Evolutionary conservation across 1,140 invertebrate genomes (phyloP), one percentile per base, ranked within the genome.

Genomic region (Nasonia longicornis): DNA sequence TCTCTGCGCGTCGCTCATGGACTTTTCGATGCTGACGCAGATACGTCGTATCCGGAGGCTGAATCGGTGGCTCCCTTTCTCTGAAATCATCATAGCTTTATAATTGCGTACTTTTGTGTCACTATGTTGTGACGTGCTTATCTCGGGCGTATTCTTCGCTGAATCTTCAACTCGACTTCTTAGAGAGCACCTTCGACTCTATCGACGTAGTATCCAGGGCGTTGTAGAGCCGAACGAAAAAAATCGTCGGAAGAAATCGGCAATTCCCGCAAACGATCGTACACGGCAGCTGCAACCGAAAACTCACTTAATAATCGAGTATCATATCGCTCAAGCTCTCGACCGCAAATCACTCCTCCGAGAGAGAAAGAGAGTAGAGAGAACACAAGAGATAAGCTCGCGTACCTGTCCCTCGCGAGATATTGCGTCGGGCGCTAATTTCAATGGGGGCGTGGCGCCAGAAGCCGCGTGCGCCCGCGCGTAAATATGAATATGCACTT

Each of bases 381-480:
- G 48, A 52, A 52, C 48, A 58, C 16, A 58, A 58, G 52, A n/a
- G 52, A 58, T 58, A 58, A 58, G 52, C 3, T n/a, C 66, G 64
- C 66, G 64, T 29, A 67, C n/a, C 31, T 69, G 26, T 69, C 66
- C 31, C 31, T 69, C 66, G 11, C 66, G 66, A 14, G 66, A 69
- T 35, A 69, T 31, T 69, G 66, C 66, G 26, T 8, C 26, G 66
- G 26, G 66, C 66, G 66, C 66, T 69, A 69, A 69, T 69, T 35
- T 69, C 66, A 35, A 35, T n/a, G 66, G 66, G 66, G 66, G 66
- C 66, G 66, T 69, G 66, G 66, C 66, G 66, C 66, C 66, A 31
- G 66, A 29, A 58, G 52, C 52, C 52, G 52, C 16, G 52, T 20
- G 52, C 52, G 20, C 45, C 38, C 38, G 52, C 45, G 45, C 52